Evolutionary conservation across 2,113 vertebrate genomes (phyloP), one percentile per base, ranked within the genome.

Genomic region (Sitta europaea): DNA sequence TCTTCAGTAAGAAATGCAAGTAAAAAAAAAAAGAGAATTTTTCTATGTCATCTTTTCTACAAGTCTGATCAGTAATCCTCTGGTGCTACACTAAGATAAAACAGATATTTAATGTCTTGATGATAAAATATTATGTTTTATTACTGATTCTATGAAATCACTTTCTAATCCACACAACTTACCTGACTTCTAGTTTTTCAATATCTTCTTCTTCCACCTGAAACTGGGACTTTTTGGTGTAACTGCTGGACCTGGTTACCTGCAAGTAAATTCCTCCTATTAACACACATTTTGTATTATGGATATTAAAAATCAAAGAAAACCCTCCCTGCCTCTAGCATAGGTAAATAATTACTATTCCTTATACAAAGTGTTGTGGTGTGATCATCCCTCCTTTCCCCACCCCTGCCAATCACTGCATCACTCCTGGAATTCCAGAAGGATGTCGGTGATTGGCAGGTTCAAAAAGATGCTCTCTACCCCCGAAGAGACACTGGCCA

Each of bases 141-240:
- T 31, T 47, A 67, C 84, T n/a, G 14, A 57, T 42, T 55, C 25
- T 28, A 19, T 33, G 10, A 15, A 54, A 73, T 21, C 2, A 20
- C 17, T 73, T 83, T 36, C 28, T 88, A 75, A 57, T 48, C 45
- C 33, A 38, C 11, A 3, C 42, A 75, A 98, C 98, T 96, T 96
- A 99, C 99, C 99, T 99, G 83, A 99, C 98, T 98, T 99, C 99
- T 62, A 99, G 97, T 96, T 99, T 99, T 97, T 99, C 99, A 85
- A 99, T 99, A 98, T 99, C 99, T 86, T 99, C 99, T 88, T 99
- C 99, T 96, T 99, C 99, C 74, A 99, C 99, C 65, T 99, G 99
- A 97, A 99, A 99, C 92, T 99, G 98, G 66, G 99, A 99, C 90
- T 99, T 99, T 94, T 98, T 99, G 53, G 98, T 99, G 86, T 99